phyloP scores from a whole-genome alignment of 2,797 vertebrate genomes.

The Acropternis orthonyx region DNA sequence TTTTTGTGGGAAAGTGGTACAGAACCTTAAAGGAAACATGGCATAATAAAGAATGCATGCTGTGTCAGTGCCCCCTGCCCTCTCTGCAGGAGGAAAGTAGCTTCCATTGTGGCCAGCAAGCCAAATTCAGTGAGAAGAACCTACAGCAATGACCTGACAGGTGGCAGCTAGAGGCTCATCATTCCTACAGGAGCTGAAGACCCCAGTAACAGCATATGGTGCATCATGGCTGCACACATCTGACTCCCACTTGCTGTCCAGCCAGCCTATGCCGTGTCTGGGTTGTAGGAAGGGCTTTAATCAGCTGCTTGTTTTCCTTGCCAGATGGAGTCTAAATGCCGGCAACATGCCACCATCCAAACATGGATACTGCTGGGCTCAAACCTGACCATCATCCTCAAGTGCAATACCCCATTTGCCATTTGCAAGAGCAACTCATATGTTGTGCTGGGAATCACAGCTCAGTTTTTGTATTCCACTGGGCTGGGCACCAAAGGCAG shows the following conservation, averaged over 20 bases:
- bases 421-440: neutral
- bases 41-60: accelerated
- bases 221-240: neutral
- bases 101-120: neutral
- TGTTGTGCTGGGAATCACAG: neutral
- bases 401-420: neutral
- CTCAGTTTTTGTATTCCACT: neutral
- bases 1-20: neutral
- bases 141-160: neutral
- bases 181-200: neutral
- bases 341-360: neutral
- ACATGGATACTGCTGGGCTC: neutral
- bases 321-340: neutral
- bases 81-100: neutral
- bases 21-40: neutral
- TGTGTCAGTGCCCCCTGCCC: neutral
- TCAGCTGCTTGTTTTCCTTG: neutral
- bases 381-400: neutral
- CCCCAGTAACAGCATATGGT: accelerated
- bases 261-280: neutral
- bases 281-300: neutral
- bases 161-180: neutral
- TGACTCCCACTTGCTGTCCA: neutral
- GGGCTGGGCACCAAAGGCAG: accelerated
- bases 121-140: neutral